These are phyloP conservation scores for Dynastes grantii DNA, from an alignment of 2,888 invertebrate genomes.

Conservation along the genomic window DNA sequence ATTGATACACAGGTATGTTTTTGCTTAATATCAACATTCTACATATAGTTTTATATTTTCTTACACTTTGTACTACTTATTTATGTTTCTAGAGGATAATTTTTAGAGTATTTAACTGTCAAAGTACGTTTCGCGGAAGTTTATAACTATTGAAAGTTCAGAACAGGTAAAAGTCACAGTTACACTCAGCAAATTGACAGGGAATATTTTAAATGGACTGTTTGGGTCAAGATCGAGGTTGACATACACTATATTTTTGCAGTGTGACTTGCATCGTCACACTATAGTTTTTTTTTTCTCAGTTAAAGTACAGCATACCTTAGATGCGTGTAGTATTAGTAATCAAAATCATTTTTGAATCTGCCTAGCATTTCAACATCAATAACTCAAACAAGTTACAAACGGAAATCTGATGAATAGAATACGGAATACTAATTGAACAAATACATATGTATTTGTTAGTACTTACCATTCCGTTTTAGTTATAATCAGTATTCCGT, in stretches of 20 bases:
- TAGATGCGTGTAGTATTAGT: background rate
- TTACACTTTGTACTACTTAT: slow-evolving; percentile 15
- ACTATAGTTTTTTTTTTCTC: background rate
- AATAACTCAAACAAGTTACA: slow-evolving; percentile 9
- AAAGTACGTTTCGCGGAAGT: slow-evolving; percentile 60
- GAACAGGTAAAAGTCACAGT: slow-evolving; percentile 68
- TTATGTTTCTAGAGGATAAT: background rate
- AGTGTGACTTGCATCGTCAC: slow-evolving; percentile 52
- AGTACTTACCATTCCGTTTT: slow-evolving; percentile 23
- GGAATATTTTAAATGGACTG: slow-evolving; percentile 67
- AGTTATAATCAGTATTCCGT: slow-evolving; percentile 46
- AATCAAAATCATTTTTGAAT: too few species aligned
- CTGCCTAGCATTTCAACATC: too few species aligned
- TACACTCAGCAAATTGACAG: slow-evolving; percentile 63
- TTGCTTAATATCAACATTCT: slow-evolving; percentile 43
- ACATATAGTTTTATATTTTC: slow-evolving; percentile 3
- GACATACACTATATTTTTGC: slow-evolving; percentile 57
- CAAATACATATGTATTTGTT: slow-evolving; percentile 31
- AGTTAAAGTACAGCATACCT: slow-evolving; percentile 15
- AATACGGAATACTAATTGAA: slow-evolving; percentile 45
- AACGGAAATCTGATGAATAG: slow-evolving; percentile 36
- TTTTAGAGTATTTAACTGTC: slow-evolving; percentile 37
- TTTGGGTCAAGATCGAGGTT: slow-evolving; percentile 64
- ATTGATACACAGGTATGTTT: slow-evolving; percentile 63
- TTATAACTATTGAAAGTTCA: slow-evolving; percentile 61